A percentile compares a stretch with the other conserved stretches of the same genome.
Conservation (phyloP, 2,113 vertebrate species). For the Zosterops japonicus region DNA sequence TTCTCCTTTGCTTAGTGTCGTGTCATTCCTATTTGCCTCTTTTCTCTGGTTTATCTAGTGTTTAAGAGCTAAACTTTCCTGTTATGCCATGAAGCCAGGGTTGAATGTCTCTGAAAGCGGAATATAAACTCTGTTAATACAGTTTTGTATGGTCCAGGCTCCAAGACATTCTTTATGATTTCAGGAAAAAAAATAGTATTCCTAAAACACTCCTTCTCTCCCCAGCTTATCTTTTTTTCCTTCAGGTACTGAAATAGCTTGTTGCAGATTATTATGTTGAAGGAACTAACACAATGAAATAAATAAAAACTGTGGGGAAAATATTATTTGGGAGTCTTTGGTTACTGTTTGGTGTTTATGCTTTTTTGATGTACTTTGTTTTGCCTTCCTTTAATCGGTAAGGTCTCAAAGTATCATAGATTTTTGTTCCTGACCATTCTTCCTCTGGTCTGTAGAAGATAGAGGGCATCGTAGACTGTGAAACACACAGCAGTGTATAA, state of each 20-base stretch:
- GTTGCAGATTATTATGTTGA: neutral
- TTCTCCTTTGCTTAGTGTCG: neutral
- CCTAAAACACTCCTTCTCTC: neutral
- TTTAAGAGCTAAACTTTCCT: neutral
- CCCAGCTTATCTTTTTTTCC: fast-evolving
- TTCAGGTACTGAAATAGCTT: neutral
- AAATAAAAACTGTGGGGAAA: neutral
- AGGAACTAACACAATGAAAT: neutral
- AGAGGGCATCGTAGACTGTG: fast-evolving
- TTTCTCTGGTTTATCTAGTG: neutral
- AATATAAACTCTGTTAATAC: neutral
- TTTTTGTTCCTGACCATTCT: neutral
- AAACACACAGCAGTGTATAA: neutral
- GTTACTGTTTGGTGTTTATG: neutral
- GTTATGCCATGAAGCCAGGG: neutral
- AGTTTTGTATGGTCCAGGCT: neutral
- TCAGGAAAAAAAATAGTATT: neutral
- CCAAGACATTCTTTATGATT: neutral
- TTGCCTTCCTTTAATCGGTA: neutral
- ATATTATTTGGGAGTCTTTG: neutral
- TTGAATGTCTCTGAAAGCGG: neutral
- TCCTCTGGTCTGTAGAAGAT: neutral
- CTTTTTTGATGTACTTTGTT: neutral
- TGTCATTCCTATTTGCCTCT: neutral
- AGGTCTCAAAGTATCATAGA: neutral